phyloP scores from a whole-genome alignment of 2,113 vertebrate species.

The Myiagra hebetior region DNA sequence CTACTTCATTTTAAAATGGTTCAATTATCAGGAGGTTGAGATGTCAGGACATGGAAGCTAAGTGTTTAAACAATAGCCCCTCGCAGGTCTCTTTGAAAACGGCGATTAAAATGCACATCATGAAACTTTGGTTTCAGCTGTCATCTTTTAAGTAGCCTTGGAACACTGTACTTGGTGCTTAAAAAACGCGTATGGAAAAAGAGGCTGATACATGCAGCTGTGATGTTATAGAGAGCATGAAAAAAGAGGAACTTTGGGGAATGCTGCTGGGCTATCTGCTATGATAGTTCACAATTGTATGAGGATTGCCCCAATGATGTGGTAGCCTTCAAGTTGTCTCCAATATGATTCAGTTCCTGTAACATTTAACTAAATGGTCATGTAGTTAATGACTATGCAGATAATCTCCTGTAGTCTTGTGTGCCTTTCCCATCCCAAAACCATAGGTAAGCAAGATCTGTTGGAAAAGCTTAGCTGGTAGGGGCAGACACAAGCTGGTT shows the following conservation, averaged over 20 bases:
- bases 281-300: not conserved
- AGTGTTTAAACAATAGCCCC: not conserved
- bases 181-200: fast-evolving
- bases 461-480: not conserved
- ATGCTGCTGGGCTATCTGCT: not conserved
- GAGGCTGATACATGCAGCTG: not conserved
- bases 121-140: not conserved
- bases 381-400: not conserved
- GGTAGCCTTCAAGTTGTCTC: not conserved
- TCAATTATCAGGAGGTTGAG: not conserved
- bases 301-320: not conserved
- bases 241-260: not conserved
- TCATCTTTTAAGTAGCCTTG: not conserved
- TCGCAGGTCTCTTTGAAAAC: not conserved
- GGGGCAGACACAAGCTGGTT: not conserved
- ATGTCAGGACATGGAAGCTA: not conserved
- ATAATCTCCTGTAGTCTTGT: not conserved
- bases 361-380: not conserved
- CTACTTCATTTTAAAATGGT: not conserved
- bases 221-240: not conserved
- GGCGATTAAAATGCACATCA: not conserved
- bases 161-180: not conserved
- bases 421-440: not conserved
- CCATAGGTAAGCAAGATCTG: not conserved
- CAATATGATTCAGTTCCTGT: not conserved